phyloP scores from a whole-genome alignment of 2,797 vertebrate genomes.

The Crenuchus spilurus region DNA sequence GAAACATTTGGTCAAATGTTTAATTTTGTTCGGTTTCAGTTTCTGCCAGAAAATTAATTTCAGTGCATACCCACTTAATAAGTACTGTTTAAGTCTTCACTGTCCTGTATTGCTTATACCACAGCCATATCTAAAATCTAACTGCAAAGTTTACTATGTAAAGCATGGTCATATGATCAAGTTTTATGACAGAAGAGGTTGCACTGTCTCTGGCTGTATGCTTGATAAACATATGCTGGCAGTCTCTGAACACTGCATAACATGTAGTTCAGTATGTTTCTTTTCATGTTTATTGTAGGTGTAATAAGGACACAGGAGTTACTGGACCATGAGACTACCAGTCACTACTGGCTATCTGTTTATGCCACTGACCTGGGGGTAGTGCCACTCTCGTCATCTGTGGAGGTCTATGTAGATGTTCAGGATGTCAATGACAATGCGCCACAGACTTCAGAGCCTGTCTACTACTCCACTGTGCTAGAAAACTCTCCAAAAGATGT shows the following conservation, averaged over 20 bases:
- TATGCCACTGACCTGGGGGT: constrained; percentile 82
- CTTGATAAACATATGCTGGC: constrained; percentile 6
- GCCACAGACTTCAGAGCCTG: constrained; percentile 80
- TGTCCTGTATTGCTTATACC: neutral
- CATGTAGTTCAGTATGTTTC: constrained; percentile 52
- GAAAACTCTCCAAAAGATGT: constrained; percentile 85
- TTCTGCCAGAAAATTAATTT: too few species aligned
- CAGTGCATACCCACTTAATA: too few species aligned
- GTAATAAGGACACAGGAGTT: constrained; percentile 79
- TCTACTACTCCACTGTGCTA: constrained; percentile 82
- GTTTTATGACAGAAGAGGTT: constrained; percentile 25
- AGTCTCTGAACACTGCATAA: neutral
- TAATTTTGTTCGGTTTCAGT: too few species aligned
- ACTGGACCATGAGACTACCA: constrained; percentile 81
- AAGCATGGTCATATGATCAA: constrained; percentile 40
- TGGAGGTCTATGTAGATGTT: constrained; percentile 84
- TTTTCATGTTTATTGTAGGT: constrained; percentile 67
- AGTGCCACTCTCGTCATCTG: constrained; percentile 81
- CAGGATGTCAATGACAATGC: constrained; percentile 86
- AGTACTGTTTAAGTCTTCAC: neutral
- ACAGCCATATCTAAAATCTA: constrained; percentile 9
- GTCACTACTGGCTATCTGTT: constrained; percentile 85
- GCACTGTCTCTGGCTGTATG: neutral
- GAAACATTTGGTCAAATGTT: too few species aligned
- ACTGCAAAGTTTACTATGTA: constrained; percentile 41